Evolutionary conservation across 1,140 invertebrate genomes (phyloP), one percentile per base, ranked within the genome.

Genomic region (Brachionus asplanchnoidis): DNA sequence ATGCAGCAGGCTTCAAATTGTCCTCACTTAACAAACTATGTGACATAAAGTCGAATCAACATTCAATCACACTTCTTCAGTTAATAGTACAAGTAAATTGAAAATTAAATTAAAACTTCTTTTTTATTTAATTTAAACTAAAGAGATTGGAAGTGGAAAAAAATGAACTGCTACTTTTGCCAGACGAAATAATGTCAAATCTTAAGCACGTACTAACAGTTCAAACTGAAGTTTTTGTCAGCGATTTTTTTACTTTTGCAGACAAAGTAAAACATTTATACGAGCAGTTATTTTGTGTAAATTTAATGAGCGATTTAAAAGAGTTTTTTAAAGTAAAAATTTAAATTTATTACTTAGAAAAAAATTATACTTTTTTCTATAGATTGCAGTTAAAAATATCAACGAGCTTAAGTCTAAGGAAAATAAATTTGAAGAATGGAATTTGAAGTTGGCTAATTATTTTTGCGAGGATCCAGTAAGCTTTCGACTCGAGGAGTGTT

Each of bases 321-420:
- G 68, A 73, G 0, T 73, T 73, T 73, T 73, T 73, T 42, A 73
- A 73, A 9, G 68, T 73, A 42, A 40, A 28, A 66, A 28, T 66
- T 66, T 7, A 0, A 20, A 20, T 12, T 26, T 17, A 0, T 9
- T 28, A 26, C 28, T 66, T 66, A 66, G 7, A 0, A 17, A 28
- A n/a, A 66, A 66, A 66, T 2, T 36, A 32, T 70, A 32, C 17
- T 73, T 73, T 73, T 42, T n/a, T 1, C 9, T 42, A n/a, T 95
- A 94, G 93, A 94, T 87, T 95, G 95, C 3, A 93, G 93, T 87
- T 91, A 92, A 86, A 94, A 96, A 89, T 92, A 97, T 79, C 89
- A 92, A 73, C 9, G 93, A 92, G 11, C 89, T 96, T 26, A 93
- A 95, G 87, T 91, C 92, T 66, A 93, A 94, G 85, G 93, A 97